Base-by-base conservation (phyloP, 2,113 vertebrate genomes). In the Atractosteus spatula region DNA sequence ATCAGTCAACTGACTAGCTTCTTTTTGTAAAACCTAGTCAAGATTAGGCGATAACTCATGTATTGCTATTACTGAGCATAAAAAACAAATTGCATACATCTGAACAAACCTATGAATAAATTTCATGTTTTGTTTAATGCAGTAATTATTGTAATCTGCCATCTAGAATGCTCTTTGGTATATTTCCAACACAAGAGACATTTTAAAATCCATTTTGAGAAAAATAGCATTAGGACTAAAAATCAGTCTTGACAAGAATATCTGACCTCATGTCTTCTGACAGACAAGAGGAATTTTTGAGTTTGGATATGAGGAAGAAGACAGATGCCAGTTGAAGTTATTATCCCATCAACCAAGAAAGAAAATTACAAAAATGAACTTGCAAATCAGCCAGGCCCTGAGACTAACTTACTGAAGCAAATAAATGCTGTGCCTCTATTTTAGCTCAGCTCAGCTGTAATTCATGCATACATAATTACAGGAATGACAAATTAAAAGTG, bases 401-500 rank as follows among this genome's bases (percentile, higher is more conserved):
- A 69, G 47, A 63, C 66, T 74, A 67, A 62, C 29, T n/a, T 57
- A 66, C 69, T 71, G 69, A 59, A 56, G 43, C 55, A 71, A 71
- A 66, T 57, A 70, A 64, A 55, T 47, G 69, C 41, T 16, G 74
- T 13, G 56, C 41, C 55, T 75, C 68, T 42, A 65, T 66, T 70
- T 75, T 75, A 56, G 57, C 72, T 69, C 61, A 73, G 79, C 72
- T 84, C 57, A 71, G 78, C 78, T 78, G 73, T 76, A 84, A 83
- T 81, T 77, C 77, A 83, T 82, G 83, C 83, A 74, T 73, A 77
- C 80, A 80, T 80, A 81, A 82, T 86, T 86, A 86, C 72, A 80
- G 79, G 66, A 79, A 73, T 71, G 62, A 57, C 79, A 85, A 87
- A 89, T 90, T 87, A 89, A 86, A 89, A 88, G 81, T 82, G 84